Base-by-base conservation (phyloP, 1,140 invertebrate genomes). In the Zaprionus kolodkinae region DNA sequence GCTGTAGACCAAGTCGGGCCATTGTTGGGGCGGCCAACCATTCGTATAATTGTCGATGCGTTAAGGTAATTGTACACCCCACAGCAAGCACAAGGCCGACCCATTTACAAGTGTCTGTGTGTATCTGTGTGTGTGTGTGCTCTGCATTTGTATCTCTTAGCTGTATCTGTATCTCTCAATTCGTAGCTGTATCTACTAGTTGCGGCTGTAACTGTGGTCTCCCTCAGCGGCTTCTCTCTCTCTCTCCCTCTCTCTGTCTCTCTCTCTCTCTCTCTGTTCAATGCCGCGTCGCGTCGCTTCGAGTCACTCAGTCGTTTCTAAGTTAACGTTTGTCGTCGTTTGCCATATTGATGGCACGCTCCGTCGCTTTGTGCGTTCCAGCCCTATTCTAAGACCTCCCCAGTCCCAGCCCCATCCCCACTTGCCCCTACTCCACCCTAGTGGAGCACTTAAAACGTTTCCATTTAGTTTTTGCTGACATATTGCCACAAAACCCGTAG, bases 41-140 rank as follows among this genome's bases (percentile, higher is more conserved):
- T 91, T 91, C 90, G 90, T 91, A 90, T 91, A 91, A 91, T 91
- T 91, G 91, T 91, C 91, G 91, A 91, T 91, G 91, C 91, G 91
- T 91, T 91, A 91, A 91, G 91, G 91, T 91, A 91, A 91, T 91
- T 91, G 91, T 91, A 91, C 83, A 91, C 91, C 86, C 64, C 72
- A 61, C 60, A 40, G 52, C 52, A 65, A 25, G 21, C 38, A 62
- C 15, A 83, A 86, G 83, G 79, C 74, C 68, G 67, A 76, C 66
- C 78, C 76, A 75, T 75, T 75, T 75, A 63, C 50, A 54, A 68
- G 38, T 68, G 60, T 62, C 25, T 15, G 40, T 45, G 40, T 43
- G 13, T 40, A 12, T 40, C 2, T 38, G 11, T 4, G 21, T 21
- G 21, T 52, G 35, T 50, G 40, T 52, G 35, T 50, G 10, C 21